phyloP scores from a whole-genome alignment of 2,113 vertebrate species.

The Pangasianodon hypophthalmus region DNA sequence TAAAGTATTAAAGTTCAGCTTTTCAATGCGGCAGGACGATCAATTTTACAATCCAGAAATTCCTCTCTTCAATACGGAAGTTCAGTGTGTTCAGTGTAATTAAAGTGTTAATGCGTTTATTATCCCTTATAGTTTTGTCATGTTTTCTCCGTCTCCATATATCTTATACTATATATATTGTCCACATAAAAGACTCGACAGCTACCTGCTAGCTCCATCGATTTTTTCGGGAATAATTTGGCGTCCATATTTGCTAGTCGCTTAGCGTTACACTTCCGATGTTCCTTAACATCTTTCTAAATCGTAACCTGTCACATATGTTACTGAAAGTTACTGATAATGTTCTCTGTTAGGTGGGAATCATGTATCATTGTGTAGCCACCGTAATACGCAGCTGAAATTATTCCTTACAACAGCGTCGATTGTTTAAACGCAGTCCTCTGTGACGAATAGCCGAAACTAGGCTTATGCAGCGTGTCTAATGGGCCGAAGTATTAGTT shows the following conservation, averaged over 20 bases:
- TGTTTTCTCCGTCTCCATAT: too few relatives aligned
- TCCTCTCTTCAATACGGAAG: too few relatives aligned
- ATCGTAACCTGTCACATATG: background rate
- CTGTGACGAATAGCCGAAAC: background rate
- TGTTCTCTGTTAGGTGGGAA: background rate
- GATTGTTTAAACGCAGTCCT: constrained; percentile 6
- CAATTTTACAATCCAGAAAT: too few relatives aligned
- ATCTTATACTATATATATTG: background rate
- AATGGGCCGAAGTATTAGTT: background rate
- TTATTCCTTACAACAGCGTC: background rate
- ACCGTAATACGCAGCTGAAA: too few relatives aligned
- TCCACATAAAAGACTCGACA: too few relatives aligned
- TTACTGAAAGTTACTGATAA: background rate
- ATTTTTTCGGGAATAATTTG: background rate
- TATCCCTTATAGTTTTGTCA: too few relatives aligned
- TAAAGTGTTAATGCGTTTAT: background rate
- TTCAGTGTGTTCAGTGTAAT: background rate
- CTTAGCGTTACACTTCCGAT: background rate
- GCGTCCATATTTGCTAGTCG: background rate
- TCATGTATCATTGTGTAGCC: background rate
- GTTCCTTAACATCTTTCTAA: background rate
- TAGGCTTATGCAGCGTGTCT: background rate
- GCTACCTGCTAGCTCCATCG: too few relatives aligned
- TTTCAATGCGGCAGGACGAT: too few relatives aligned
- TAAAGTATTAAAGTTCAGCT: background rate